phyloP scores from a whole-genome alignment of 1,140 invertebrate species.

The Brachionus calyciflorus region DNA sequence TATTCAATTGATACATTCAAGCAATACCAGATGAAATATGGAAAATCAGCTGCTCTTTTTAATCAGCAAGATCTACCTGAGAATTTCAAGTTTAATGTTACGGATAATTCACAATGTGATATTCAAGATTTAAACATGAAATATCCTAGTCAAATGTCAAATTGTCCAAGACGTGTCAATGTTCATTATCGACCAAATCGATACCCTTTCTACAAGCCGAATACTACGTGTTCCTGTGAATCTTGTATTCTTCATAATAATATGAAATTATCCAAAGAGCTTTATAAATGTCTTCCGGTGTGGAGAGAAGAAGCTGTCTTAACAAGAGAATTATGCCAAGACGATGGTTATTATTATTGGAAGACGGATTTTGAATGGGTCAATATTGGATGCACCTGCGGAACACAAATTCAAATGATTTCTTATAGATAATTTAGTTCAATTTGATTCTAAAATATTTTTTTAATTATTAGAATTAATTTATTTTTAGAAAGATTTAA shows the following conservation, averaged over 20 bases:
- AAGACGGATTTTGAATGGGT: neutral
- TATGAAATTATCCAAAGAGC: neutral
- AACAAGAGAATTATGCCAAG: neutral
- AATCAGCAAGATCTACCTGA: no score
- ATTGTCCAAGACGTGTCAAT: neutral
- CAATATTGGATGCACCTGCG: neutral
- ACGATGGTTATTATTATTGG: constrained; percentile 3
- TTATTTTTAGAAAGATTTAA: no score
- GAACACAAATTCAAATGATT: neutral
- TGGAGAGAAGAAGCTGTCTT: neutral
- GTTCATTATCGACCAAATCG: neutral
- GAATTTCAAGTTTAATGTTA: neutral
- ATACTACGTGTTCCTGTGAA: neutral
- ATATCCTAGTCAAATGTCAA: neutral
- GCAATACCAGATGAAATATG: no score
- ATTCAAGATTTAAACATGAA: neutral
- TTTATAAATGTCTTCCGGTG: neutral
- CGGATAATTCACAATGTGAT: neutral
- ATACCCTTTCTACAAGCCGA: neutral
- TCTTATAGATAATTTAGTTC: constrained; percentile 3
- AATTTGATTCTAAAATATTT: no score
- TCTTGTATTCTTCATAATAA: neutral
- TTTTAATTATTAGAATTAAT: no score
- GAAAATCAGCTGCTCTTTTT: no score
- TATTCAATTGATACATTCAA: no score